These are phyloP conservation scores for Venustaconcha ellipsiformis DNA, from an alignment of 1,140 invertebrate genomes.

Conservation along the genomic window DNA sequence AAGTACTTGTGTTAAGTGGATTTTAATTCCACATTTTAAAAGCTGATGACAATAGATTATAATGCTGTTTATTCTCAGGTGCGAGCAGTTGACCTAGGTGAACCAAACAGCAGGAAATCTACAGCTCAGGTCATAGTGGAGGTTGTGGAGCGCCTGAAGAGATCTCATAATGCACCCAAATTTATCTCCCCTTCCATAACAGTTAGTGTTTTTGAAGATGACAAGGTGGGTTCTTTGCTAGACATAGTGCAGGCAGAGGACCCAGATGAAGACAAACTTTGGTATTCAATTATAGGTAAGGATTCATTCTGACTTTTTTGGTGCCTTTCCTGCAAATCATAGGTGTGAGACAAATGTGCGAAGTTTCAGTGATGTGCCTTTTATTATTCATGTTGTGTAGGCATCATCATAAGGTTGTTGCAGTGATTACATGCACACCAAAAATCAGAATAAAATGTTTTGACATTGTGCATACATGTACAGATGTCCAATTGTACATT, in stretches of 20 bases:
- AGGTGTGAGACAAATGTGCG: too few species aligned
- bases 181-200: slow-evolving; percentile 76
- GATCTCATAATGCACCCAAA: slow-evolving; percentile 75
- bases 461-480: too few species aligned
- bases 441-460: too few species aligned
- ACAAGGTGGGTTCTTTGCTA: slow-evolving; percentile 85
- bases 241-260: slow-evolving; percentile 85
- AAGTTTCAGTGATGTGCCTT: too few species aligned
- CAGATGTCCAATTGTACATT: too few species aligned
- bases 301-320: neutral
- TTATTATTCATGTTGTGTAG: too few species aligned
- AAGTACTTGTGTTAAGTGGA: too few species aligned
- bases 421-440: neutral
- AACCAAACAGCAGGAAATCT: slow-evolving; percentile 75
- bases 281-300: slow-evolving; percentile 91
- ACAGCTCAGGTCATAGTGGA: slow-evolving; percentile 75
- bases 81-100: slow-evolving; percentile 83
- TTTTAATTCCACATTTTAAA: too few species aligned
- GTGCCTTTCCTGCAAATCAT: too few species aligned
- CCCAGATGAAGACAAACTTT: slow-evolving; percentile 85
- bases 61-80: slow-evolving; percentile 72
- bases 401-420: neutral
- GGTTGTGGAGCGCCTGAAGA: slow-evolving; percentile 51
- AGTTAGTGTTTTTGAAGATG: slow-evolving; percentile 85
- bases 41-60: too few species aligned